Percentiles rank a stretch among this genome's conserved stretches.
Conservation (phyloP, 1,140 invertebrate species). For the Antheraea mylitta region DNA sequence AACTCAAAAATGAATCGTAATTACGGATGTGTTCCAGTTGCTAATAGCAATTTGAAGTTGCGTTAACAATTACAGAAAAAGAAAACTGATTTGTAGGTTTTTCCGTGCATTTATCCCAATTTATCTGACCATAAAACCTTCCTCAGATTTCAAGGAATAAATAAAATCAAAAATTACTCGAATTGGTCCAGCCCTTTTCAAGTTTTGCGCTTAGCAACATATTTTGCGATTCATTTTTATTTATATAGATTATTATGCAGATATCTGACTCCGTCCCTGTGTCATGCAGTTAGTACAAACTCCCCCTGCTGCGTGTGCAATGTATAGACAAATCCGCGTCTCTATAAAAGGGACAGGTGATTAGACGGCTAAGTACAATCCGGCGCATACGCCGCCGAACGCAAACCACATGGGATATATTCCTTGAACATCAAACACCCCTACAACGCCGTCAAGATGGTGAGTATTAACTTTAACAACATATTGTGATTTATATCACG, state of each 20-base stretch:
- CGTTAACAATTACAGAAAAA: no score
- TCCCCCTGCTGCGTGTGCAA: constrained; percentile 61
- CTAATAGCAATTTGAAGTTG: no score
- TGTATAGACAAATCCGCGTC: constrained; percentile 65
- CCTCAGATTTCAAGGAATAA: no score
- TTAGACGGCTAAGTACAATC: constrained; percentile 70
- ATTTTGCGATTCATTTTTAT: no score
- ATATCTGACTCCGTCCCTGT: constrained; percentile 53
- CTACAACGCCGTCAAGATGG: neutral
- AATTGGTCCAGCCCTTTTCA: no score
- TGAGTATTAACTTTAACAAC: neutral
- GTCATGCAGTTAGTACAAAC: constrained; percentile 56
- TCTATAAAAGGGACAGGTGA: constrained; percentile 76
- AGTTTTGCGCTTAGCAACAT: no score
- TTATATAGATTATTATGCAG: neutral
- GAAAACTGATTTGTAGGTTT: no score
- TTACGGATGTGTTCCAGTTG: no score
- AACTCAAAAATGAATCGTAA: no score
- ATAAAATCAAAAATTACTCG: no score
- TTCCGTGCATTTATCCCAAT: no score
- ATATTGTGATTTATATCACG: neutral
- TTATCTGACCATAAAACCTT: no score
- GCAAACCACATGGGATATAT: constrained; percentile 59
- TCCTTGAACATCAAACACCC: constrained; percentile 23
- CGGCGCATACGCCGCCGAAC: constrained; percentile 55